Conservation (phyloP, 2,888 invertebrate genomes). For the Mesoligia furuncula region DNA sequence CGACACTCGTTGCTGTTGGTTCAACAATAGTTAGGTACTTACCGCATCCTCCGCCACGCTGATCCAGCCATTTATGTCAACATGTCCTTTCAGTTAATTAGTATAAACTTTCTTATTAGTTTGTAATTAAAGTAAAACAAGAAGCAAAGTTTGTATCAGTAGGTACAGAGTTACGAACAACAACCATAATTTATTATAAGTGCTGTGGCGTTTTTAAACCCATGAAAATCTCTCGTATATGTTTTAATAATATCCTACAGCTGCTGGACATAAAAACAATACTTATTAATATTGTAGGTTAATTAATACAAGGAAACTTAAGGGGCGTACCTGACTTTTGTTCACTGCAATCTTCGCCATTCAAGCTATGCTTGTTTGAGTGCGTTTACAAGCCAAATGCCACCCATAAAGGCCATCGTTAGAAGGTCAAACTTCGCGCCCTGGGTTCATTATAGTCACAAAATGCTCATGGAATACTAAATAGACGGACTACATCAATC, state of each 20-base stretch:
- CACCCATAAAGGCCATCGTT: slow-evolving; percentile 60
- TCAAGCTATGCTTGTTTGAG: slow-evolving; percentile 18
- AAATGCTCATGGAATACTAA: slow-evolving; percentile 30
- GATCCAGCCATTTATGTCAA: too few species aligned
- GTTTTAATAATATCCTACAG: background rate
- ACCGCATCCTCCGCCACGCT: background rate
- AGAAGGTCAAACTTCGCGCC: slow-evolving; percentile 59
- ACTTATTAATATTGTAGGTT: background rate
- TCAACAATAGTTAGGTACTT: background rate
- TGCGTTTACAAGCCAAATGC: slow-evolving; percentile 55
- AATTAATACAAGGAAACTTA: background rate
- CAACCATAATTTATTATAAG: background rate
- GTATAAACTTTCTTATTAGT: background rate
- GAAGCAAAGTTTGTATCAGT: background rate
- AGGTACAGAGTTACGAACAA: background rate
- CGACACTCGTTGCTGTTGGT: too few species aligned
- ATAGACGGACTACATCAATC: slow-evolving; percentile 29
- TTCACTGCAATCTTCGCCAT: slow-evolving; percentile 28
- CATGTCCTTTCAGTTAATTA: background rate
- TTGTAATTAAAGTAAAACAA: background rate
- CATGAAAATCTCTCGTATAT: background rate
- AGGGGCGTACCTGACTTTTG: slow-evolving; percentile 11
- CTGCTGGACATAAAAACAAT: background rate
- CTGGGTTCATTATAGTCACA: slow-evolving; percentile 25
- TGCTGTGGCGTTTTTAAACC: background rate